phyloP scores from a whole-genome alignment of 2,113 vertebrate genomes.

The Cryptotis parvus region DNA sequence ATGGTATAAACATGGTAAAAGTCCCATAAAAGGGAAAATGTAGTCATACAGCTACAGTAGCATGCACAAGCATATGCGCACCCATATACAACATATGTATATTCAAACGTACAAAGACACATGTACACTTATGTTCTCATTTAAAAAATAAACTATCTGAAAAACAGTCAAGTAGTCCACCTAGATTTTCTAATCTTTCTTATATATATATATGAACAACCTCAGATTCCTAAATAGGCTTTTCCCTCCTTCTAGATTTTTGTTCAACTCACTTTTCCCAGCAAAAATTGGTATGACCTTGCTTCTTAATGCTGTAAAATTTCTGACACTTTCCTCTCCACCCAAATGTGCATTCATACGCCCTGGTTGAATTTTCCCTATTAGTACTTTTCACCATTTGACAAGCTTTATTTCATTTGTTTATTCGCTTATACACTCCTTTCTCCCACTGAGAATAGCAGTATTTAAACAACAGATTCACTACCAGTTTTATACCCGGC shows the following conservation, averaged over 20 bases:
- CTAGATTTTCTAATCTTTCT: background rate
- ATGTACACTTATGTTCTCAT: no score
- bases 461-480: background rate
- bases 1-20: constrained; percentile 6
- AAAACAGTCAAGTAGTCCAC: background rate
- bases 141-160: background rate
- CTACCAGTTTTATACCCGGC: background rate
- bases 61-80: no score
- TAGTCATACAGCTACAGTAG: background rate
- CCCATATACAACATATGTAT: no score
- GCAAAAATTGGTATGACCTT: background rate
- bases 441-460: background rate
- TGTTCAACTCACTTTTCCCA: background rate
- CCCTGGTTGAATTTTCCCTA: background rate
- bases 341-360: background rate
- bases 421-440: background rate
- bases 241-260: background rate
- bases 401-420: constrained; percentile 22
- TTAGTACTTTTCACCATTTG: background rate
- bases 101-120: no score
- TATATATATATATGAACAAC: background rate
- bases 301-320: background rate
- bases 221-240: background rate
- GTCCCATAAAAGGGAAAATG: background rate
- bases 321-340: background rate